Evolutionary conservation across 2,888 invertebrate species (phyloP).

Genomic region (Endotricha flammealis): DNA sequence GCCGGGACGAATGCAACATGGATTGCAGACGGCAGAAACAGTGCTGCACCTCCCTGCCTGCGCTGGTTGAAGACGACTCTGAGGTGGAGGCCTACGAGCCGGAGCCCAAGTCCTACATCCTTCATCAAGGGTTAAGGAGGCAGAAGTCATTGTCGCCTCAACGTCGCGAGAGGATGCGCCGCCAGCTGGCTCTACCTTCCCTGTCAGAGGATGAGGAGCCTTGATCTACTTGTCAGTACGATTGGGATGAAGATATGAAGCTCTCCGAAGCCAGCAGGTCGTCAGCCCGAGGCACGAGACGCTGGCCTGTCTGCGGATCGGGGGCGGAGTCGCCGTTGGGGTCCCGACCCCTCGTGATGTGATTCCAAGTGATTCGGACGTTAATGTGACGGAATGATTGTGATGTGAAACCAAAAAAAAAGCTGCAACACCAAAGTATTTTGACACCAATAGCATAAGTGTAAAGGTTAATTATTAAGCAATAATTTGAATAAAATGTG

Average conservation of each 20-base stretch:
- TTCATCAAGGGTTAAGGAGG: constrained; percentile 54
- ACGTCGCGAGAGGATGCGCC: constrained; percentile 54
- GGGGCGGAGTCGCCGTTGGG: constrained; percentile 29
- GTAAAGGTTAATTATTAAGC: constrained; percentile 34
- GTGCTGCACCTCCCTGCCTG: constrained; percentile 44
- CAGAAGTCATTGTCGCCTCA: constrained; percentile 67
- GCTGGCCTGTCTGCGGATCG: constrained; percentile 26
- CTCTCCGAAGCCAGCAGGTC: constrained; percentile 37
- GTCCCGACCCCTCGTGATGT: constrained; percentile 19
- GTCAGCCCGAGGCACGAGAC: constrained; percentile 24
- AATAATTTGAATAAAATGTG: constrained; percentile 26
- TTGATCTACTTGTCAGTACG: constrained; percentile 38
- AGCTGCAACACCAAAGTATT: constrained; percentile 31
- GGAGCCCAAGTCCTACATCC: constrained; percentile 46
- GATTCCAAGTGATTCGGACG: constrained; percentile 25
- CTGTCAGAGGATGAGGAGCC: constrained; percentile 72
- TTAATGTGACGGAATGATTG: constrained; percentile 32
- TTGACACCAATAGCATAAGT: constrained; percentile 33
- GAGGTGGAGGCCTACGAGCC: constrained; percentile 46
- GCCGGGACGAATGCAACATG: constrained; percentile 45
- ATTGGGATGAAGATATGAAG: constrained; percentile 56
- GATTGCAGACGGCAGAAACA: constrained; percentile 50
- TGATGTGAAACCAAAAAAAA: constrained; percentile 48
- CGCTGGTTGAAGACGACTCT: constrained; percentile 54
- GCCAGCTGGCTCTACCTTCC: constrained; percentile 61